Evolutionary conservation across 2,888 invertebrate genomes (phyloP).

Genomic region (Cyaniris semiargus): DNA sequence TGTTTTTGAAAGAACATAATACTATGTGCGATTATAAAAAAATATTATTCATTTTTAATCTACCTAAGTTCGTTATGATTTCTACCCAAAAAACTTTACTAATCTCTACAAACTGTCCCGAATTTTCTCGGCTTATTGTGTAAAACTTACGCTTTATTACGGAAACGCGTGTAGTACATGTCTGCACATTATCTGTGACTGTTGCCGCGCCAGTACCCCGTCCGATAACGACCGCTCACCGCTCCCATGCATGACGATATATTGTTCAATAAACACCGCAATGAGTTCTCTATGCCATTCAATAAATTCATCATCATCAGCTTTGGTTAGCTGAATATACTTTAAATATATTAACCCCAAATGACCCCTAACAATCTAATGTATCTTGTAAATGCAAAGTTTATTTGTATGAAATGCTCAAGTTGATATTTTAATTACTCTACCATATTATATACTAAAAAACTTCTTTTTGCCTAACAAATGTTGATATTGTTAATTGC

Average conservation of each 20-base stretch:
- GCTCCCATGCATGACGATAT: constrained; percentile 65
- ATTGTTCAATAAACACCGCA: constrained; percentile 65
- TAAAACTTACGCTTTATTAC: constrained; percentile 70
- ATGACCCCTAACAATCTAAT: no score
- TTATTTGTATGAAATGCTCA: no score
- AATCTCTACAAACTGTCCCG: neutral
- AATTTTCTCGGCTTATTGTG: neutral
- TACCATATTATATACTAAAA: no score
- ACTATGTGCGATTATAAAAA: no score
- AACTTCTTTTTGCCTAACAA: no score
- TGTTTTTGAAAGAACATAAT: no score
- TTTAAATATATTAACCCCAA: no score
- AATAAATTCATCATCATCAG: constrained; percentile 7
- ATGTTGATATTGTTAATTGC: no score
- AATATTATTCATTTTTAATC: no score
- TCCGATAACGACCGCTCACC: constrained; percentile 74
- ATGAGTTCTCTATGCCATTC: constrained; percentile 39
- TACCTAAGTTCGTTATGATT: neutral
- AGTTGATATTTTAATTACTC: no score
- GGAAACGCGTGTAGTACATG: constrained; percentile 67
- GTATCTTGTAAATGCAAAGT: no score
- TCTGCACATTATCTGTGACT: constrained; percentile 57
- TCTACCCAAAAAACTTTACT: neutral
- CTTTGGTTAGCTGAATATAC: no score
- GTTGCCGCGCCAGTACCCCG: constrained; percentile 65